These are phyloP conservation scores for Sylvicola fuscatus DNA, from an alignment of 2,888 invertebrate genomes.

Conservation along the genomic window DNA sequence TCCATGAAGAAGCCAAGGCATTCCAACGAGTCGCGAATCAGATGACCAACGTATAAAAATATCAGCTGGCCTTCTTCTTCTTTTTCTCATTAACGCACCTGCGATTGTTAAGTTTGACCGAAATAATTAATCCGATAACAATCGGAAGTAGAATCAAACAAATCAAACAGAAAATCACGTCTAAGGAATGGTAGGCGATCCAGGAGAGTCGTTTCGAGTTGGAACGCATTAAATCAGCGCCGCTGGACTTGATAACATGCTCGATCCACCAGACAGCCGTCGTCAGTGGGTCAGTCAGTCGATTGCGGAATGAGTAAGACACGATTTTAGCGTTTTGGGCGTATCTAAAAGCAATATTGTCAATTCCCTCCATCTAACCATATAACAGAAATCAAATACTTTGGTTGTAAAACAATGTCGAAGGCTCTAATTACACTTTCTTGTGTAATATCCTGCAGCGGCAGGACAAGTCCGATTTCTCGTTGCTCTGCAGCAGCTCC, in stretches of 20 bases:
- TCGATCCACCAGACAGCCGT: constrained; percentile 37
- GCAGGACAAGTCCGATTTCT: constrained; percentile 34
- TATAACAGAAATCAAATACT: constrained; percentile 13
- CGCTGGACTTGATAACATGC: constrained; percentile 26
- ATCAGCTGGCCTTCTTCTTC: too few relatives aligned
- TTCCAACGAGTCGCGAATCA: too few relatives aligned
- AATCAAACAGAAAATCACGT: constrained; percentile 11
- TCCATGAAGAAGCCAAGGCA: too few relatives aligned
- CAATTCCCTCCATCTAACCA: not conserved
- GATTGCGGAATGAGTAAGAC: constrained; percentile 31
- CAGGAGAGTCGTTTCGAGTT: constrained; percentile 16
- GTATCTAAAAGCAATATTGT: constrained; percentile 12
- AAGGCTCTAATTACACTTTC: constrained; percentile 32
- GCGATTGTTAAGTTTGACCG: too few relatives aligned
- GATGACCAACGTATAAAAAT: too few relatives aligned
- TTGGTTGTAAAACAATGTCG: constrained; percentile 31
- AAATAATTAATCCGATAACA: not conserved
- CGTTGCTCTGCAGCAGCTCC: constrained; percentile 36
- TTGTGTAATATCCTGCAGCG: constrained; percentile 34
- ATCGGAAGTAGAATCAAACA: not conserved
- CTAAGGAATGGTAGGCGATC: constrained; percentile 21
- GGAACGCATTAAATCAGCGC: constrained; percentile 6
- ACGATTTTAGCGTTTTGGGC: constrained; percentile 21
- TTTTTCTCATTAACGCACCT: too few relatives aligned
- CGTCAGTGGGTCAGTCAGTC: constrained; percentile 30